phyloP scores from a whole-genome alignment of 2,113 vertebrate species.

The Hystrix brachyura region DNA sequence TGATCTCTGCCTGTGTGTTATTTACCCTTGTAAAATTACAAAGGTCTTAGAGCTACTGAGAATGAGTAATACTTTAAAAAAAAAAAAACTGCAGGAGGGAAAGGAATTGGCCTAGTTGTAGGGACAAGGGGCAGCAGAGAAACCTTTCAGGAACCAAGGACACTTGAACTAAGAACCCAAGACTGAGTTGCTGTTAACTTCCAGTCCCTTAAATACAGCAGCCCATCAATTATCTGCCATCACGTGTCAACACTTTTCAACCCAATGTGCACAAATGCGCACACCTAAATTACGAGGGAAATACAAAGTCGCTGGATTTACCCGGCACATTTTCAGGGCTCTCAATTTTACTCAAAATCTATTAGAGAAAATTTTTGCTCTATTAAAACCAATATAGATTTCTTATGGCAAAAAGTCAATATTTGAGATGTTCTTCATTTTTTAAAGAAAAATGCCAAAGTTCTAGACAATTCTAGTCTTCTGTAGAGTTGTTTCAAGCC shows the following conservation, averaged over 20 bases:
- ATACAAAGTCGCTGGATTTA: neutral
- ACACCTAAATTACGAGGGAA: neutral
- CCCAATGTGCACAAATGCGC: neutral
- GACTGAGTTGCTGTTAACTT: conserved; percentile 5
- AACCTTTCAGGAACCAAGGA: neutral
- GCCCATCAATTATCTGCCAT: conserved; percentile 3
- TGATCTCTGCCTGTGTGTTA: neutral
- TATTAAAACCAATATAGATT: conserved; percentile 36
- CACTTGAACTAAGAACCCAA: conserved; percentile 17
- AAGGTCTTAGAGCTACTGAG: neutral
- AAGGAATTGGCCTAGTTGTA: neutral
- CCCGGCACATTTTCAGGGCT: neutral
- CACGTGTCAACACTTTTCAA: neutral
- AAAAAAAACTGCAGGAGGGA: neutral
- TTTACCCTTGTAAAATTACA: neutral
- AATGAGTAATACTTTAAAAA: conserved; percentile 13
- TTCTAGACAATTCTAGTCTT: conserved; percentile 10
- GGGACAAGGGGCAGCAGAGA: neutral
- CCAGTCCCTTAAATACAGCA: conserved; percentile 4
- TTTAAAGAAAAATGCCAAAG: neutral
- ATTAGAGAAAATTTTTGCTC: neutral
- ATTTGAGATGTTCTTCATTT: neutral
- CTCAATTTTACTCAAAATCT: conserved; percentile 55
- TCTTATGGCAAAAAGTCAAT: conserved; percentile 36
- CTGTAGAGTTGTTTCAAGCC: neutral